phyloP scores from a whole-genome alignment of 53 echinoderm and acorn worm genomes.

The Crossaster papposus region DNA sequence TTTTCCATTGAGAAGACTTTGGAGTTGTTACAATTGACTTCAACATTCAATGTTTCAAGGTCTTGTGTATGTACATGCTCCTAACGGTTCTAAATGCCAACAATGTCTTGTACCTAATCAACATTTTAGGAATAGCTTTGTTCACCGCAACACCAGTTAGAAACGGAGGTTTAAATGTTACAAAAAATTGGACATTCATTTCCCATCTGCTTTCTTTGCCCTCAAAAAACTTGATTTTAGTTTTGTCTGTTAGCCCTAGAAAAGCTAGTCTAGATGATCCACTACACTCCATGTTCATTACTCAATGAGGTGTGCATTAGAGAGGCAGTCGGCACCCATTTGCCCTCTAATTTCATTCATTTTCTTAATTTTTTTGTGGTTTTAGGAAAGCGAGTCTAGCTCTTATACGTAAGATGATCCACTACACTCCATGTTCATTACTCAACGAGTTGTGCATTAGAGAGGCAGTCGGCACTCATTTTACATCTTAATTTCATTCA shows the following conservation, averaged over 20 bases:
- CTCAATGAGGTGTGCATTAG: background rate
- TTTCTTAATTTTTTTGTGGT: background rate
- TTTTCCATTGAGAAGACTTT: too few species aligned
- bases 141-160: too few species aligned
- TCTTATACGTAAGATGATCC: too few species aligned
- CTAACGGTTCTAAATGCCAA: too few species aligned
- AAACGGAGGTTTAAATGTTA: too few species aligned
- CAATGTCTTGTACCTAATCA: too few species aligned
- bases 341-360: background rate
- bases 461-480: background rate
- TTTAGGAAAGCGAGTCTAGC: too few species aligned
- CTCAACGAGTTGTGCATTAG: background rate
- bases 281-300: too few species aligned
- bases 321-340: background rate
- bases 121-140: too few species aligned
- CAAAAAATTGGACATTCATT: background rate
- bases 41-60: background rate
- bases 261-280: too few species aligned
- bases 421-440: background rate
- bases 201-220: background rate
- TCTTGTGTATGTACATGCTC: too few species aligned
- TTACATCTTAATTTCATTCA: slow-evolving; percentile 17
- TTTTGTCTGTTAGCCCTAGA: too few species aligned
- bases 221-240: background rate
- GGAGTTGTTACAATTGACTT: background rate